A percentile compares a stretch with the other conserved stretches of the same genome.
Evolutionary conservation across 1,140 invertebrate genomes (phyloP).

Genomic region (Microplitis demolitor): DNA sequence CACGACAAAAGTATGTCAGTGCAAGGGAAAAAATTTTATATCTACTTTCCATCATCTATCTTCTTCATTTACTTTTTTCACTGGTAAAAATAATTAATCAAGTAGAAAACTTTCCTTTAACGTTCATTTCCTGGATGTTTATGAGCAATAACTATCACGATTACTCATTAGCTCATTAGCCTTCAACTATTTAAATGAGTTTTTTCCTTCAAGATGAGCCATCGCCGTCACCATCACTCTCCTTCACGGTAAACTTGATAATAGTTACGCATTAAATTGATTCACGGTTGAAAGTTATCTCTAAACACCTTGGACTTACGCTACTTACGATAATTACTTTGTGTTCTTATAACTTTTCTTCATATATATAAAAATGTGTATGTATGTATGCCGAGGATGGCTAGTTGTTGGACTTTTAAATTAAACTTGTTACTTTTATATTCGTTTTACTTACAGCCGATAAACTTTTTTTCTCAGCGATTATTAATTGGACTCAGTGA

Average conservation of each 20-base stretch:
- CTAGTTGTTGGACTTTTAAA: background rate
- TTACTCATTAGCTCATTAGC: no score
- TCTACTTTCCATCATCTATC: no score
- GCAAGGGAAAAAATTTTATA: no score
- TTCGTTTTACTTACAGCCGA: background rate
- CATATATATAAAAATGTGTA: no score
- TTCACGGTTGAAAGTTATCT: constrained; percentile 17
- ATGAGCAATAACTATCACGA: no score
- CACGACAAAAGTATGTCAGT: no score
- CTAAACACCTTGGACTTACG: constrained; percentile 28
- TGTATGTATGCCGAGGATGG: background rate
- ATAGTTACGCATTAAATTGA: constrained; percentile 27
- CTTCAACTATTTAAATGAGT: no score
- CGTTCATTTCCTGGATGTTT: no score
- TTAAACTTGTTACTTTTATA: background rate
- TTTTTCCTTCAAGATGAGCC: background rate
- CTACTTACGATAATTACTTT: constrained; percentile 30
- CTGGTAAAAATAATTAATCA: no score
- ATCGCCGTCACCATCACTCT: background rate
- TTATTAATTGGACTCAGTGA: no score
- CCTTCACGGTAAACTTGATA: constrained; percentile 16
- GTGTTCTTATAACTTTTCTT: constrained; percentile 17
- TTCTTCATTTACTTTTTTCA: no score
- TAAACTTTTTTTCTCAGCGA: background rate
- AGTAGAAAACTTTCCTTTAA: no score